Evolutionary conservation across 2,113 vertebrate species (phyloP).

Genomic region (Lepus americanus): DNA sequence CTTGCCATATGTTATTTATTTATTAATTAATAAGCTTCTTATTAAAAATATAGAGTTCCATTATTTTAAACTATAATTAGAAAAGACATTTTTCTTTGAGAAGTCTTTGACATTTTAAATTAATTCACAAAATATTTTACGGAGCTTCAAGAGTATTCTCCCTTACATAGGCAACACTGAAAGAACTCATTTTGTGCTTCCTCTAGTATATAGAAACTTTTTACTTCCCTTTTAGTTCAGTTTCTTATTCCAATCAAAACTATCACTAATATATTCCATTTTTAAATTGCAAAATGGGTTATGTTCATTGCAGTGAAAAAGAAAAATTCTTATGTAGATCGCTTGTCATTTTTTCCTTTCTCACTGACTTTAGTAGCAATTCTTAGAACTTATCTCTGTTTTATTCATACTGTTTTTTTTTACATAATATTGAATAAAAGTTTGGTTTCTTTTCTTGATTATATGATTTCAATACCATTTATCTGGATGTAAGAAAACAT

Average conservation of each 20-base stretch:
- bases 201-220: background rate
- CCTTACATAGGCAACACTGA: background rate
- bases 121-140: slow-evolving; percentile 35
- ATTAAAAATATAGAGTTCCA: background rate
- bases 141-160: background rate
- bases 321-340: background rate
- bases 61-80: slow-evolving; percentile 55
- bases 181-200: background rate
- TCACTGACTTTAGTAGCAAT: background rate
- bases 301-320: background rate
- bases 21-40: slow-evolving; percentile 25
- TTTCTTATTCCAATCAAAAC: background rate
- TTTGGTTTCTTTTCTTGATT: slow-evolving; percentile 1
- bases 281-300: background rate
- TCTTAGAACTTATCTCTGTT: background rate
- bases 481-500: background rate
- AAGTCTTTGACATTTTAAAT: slow-evolving; percentile 38
- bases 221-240: background rate
- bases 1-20: slow-evolving; percentile 26
- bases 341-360: background rate
- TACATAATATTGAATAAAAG: background rate
- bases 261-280: background rate
- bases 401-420: background rate
- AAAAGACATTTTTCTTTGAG: background rate
- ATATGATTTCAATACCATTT: slow-evolving; percentile 1